phyloP scores from a whole-genome alignment of 2,797 vertebrate genomes.

The Sphaeramia orbicularis region DNA sequence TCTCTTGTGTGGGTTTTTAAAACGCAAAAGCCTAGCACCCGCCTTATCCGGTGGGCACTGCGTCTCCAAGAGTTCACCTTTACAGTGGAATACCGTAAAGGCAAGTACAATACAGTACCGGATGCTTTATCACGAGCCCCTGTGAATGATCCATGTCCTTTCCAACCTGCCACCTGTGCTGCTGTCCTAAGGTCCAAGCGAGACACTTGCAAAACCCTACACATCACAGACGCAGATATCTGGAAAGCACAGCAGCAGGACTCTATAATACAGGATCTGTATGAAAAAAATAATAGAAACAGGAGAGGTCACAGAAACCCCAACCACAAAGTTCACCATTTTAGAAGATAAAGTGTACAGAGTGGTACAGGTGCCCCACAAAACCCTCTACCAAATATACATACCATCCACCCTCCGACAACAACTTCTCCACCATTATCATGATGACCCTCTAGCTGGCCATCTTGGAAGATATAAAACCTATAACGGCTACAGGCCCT shows the following conservation, averaged over 20 bases:
- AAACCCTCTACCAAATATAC: slow-evolving; percentile 1
- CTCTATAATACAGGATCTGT: not conserved
- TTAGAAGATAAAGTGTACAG: slow-evolving; percentile 7
- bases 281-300: slow-evolving; percentile 6
- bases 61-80: not conserved
- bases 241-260: slow-evolving; percentile 17
- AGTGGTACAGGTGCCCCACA: slow-evolving; percentile 1
- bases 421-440: slow-evolving; percentile 6
- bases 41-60: slow-evolving; percentile 1
- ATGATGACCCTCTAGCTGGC: slow-evolving; percentile 1
- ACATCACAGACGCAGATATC: not conserved
- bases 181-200: not conserved
- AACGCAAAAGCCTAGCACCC: not conserved
- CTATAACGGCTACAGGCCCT: slow-evolving; percentile 5
- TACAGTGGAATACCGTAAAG: no score
- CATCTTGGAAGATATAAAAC: slow-evolving; percentile 17
- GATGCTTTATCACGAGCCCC: no score
- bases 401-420: not conserved
- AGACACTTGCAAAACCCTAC: not conserved
- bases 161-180: not conserved
- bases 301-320: not conserved
- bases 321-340: not conserved
- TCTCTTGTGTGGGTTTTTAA: slow-evolving; percentile 9
- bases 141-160: no score
- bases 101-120: no score